Evolutionary conservation across 2,113 vertebrate genomes (phyloP).

Genomic region (Sylvilagus bachmani): DNA sequence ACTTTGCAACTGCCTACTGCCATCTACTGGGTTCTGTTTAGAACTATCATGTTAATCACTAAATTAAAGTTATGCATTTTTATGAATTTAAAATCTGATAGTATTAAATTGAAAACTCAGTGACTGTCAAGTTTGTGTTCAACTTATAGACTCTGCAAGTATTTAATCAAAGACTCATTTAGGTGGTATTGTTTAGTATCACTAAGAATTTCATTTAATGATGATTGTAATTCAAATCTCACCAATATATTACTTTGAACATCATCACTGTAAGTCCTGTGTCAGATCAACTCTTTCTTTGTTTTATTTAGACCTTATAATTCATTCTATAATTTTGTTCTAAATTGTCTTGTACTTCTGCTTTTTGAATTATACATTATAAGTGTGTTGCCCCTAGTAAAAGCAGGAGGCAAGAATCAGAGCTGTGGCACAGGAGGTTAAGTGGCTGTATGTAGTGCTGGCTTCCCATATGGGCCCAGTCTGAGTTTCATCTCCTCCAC

Average conservation of each 20-base stretch:
- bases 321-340: neutral
- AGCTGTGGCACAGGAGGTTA: too few relatives aligned
- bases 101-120: neutral
- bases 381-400: neutral
- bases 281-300: neutral
- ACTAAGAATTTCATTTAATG: neutral
- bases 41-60: conserved; percentile 39
- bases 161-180: neutral
- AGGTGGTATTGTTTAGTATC: neutral
- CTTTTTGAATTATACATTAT: neutral
- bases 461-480: too few relatives aligned
- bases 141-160: neutral
- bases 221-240: neutral
- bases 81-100: neutral
- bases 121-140: neutral
- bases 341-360: neutral
- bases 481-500: too few relatives aligned
- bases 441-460: too few relatives aligned
- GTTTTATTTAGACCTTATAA: neutral
- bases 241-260: neutral
- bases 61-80: neutral
- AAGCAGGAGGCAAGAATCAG: neutral
- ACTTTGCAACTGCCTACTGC: conserved; percentile 68
- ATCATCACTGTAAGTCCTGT: neutral
- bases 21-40: conserved; percentile 71